Percentiles rank a stretch among this genome's conserved stretches.
Evolutionary conservation across 2,888 invertebrate genomes (phyloP).

Genomic region (Petrophora chlorosata): DNA sequence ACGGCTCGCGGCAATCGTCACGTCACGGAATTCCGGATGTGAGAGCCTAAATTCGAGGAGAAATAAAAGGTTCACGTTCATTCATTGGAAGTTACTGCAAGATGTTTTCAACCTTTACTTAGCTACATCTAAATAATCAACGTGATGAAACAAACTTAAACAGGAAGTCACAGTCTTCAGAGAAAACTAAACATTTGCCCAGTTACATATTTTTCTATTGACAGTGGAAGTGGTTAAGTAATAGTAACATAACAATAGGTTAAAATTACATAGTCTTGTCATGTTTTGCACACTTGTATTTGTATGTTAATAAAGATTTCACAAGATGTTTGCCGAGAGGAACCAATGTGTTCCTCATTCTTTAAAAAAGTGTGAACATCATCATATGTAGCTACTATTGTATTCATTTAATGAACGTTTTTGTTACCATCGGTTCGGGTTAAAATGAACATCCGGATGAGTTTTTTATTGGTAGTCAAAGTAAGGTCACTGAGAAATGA

Average conservation of each 20-base stretch:
- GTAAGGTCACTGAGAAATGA: conserved; percentile 33
- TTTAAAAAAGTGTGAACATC: conserved; percentile 34
- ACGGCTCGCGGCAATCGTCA: conserved; percentile 43
- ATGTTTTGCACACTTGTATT: conserved; percentile 31
- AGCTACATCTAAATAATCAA: background rate
- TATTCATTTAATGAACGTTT: conserved; percentile 15
- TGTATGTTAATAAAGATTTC: conserved; percentile 32
- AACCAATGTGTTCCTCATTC: conserved; percentile 32
- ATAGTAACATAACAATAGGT: conserved; percentile 34
- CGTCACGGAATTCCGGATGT: conserved; percentile 54
- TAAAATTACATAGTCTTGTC: conserved; percentile 27
- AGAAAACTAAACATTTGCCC: conserved; percentile 29
- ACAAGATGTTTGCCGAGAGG: conserved; percentile 25
- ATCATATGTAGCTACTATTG: conserved; percentile 23
- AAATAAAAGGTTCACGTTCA: no score
- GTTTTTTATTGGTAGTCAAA: conserved; percentile 30
- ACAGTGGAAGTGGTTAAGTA: conserved; percentile 31
- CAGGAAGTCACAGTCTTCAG: conserved; percentile 9
- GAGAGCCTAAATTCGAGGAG: conserved; percentile 26
- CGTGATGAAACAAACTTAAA: conserved; percentile 1
- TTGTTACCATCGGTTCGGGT: conserved; percentile 7
- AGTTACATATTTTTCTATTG: conserved; percentile 30
- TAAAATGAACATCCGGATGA: conserved; percentile 25
- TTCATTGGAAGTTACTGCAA: no score
- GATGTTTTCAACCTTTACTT: no score